Base-by-base conservation (phyloP, 2,113 vertebrate genomes). In the Bufo bufo region DNA sequence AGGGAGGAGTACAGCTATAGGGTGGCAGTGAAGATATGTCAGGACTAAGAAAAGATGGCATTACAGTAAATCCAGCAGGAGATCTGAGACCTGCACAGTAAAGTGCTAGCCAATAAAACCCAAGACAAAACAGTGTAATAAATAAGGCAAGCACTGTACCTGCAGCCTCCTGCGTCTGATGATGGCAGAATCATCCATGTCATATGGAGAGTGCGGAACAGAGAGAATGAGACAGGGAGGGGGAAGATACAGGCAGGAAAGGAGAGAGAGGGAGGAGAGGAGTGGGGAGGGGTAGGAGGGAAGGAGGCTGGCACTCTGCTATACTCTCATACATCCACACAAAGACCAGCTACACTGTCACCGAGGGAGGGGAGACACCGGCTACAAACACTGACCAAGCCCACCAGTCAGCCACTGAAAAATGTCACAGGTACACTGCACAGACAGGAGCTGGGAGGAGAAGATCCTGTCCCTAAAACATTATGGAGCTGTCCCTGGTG, bases 171-270 rank as follows among this genome's bases (percentile, higher is more conserved):
- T 88, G 71, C 87, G 87, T 63, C 86, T 87, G 54, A 87, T 87
- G 71, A 87, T 87, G 65, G 66, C 86, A 61, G 86, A 87, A 82
- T 87, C 86, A 87, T 87, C 86, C 86, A 87, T 87, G 86, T 87
- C 79, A 82, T 82, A 75, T 87, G 69, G 79, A 50, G 78, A 87
- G 86, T 72, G 79, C 78, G 69, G 86, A 87, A 82, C 86, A 87
- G 78, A 71, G 78, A 87, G 86, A 82, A 82, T 87, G 79, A 87
- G 66, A 75, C 78, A 82, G 79, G 86, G 86, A 82, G 86, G 86
- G 72, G 65, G 43, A 33, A 82, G 77, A 87, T 12, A 80, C 9
- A 71, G 52, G 20, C 16, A 59, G 49, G 52, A 20, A 33, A 54
- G 61, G 61, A 45, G 23, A 43, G 65, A 45, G 49, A 16, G 54